A percentile compares a stretch with the other conserved stretches of the same genome.
Evolutionary conservation across 1,140 invertebrate species (phyloP).

Genomic region (Melanaphis sacchari): DNA sequence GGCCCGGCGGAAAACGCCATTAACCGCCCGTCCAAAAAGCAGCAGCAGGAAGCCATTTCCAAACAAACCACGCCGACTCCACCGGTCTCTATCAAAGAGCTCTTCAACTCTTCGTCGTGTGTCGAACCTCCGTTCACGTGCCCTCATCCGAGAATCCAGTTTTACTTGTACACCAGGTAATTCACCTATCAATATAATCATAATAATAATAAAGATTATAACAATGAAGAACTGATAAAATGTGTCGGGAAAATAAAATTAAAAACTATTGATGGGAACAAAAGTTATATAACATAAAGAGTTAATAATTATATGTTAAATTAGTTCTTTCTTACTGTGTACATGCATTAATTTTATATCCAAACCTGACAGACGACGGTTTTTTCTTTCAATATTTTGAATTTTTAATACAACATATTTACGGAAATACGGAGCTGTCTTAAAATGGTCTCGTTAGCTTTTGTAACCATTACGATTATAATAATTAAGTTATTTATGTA

Average conservation of each 20-base stretch:
- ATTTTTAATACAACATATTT: too few relatives aligned
- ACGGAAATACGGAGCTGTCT: too few relatives aligned
- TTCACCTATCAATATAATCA: too few relatives aligned
- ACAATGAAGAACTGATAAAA: background rate
- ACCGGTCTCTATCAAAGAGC: conserved; percentile 68
- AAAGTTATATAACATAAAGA: background rate
- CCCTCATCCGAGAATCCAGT: conserved; percentile 82
- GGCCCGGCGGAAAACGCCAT: background rate
- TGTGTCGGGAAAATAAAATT: background rate
- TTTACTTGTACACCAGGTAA: conserved; percentile 83
- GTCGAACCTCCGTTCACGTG: conserved; percentile 80
- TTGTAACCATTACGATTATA: too few relatives aligned
- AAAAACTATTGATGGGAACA: background rate
- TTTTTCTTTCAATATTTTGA: background rate
- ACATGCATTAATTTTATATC: background rate
- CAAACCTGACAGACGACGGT: background rate
- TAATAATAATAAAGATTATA: too few relatives aligned
- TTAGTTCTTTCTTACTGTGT: background rate
- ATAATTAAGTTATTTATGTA: too few relatives aligned
- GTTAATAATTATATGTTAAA: background rate
- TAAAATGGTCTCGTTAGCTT: too few relatives aligned
- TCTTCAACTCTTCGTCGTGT: conserved; percentile 82
- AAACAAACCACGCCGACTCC: background rate
- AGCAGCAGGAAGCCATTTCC: background rate
- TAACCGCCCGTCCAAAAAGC: background rate